These are phyloP conservation scores for Heliconius erato DNA, from an alignment of 2,888 invertebrate species.

Conservation along the genomic window DNA sequence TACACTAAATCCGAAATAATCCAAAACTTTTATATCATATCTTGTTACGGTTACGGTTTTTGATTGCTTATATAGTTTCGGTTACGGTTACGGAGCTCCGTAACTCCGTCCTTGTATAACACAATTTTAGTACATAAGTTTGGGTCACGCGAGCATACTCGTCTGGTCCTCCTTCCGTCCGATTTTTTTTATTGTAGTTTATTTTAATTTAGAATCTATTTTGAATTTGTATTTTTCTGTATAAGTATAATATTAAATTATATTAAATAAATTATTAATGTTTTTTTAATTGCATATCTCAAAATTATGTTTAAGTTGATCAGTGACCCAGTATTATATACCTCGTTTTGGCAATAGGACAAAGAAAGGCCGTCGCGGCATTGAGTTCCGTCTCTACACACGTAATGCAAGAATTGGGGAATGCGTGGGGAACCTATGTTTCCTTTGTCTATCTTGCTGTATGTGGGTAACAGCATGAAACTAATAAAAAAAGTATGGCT, in stretches of 20 bases:
- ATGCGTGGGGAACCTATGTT: neutral
- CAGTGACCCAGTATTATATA: too few relatives aligned
- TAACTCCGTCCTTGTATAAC: neutral
- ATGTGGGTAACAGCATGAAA: neutral
- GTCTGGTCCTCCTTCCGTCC: slow-evolving; percentile 3
- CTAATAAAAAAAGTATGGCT: neutral
- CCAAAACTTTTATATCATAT: neutral
- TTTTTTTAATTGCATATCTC: slow-evolving; percentile 4
- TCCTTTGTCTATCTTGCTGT: neutral
- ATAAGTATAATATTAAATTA: neutral
- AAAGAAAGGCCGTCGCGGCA: too few relatives aligned
- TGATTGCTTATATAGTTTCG: neutral
- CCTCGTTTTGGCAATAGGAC: too few relatives aligned
- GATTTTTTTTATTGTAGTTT: neutral
- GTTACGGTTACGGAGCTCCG: neutral
- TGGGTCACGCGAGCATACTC: neutral
- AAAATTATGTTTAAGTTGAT: neutral
- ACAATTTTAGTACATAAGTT: neutral
- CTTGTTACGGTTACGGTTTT: neutral
- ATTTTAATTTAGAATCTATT: neutral
- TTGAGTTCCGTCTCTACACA: too few relatives aligned
- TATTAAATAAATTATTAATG: neutral
- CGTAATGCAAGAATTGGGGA: too few relatives aligned
- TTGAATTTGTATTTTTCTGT: neutral
- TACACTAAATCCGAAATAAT: neutral